Evolutionary conservation across 1,140 invertebrate species (phyloP), one percentile per base, ranked within the genome.

Genomic region (Chrysoperla carnea): DNA sequence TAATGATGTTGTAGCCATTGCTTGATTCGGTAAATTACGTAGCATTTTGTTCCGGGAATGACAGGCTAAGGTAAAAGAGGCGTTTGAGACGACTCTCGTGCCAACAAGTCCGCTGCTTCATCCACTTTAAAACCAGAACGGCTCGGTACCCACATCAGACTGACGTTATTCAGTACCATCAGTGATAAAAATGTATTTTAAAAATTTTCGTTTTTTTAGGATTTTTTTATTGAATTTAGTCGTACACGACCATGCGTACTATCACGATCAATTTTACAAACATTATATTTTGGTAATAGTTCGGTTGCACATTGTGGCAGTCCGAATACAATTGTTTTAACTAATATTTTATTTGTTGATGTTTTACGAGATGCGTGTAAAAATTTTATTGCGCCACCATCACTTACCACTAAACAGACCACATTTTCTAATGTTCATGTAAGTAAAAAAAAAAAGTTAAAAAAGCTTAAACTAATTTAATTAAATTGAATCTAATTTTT

Each of bases 191-290:
- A 23, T 23, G 2, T 23, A n/a, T 33, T 33, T 33, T 33, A n/a
- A 38, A 40, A 17, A 46, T 36, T 39, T 40, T 29, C 46, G 31
- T 7, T 29, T 31, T 67, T 73, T 37, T 56, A 92, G 85, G 90
- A 95, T 59, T 89, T 94, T 58, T 91, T 95, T 60, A 79, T 88
- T 56, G 85, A 94, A 55, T 94, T 95, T 58, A 89, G 85, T 55
- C 73, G 76, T 27, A 79, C 84, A 55, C 76, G 81, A 43, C 88
- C 91, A 0, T 96, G 92, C 65, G 87, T 97, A 44, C 67, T 96
- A n/a, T 93, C 91, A 1, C 72, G 92, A 47, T 94, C 90, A 27
- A 75, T 94, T 39, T 60, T 94, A 15, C 90, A 95, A 63, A 72
- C 89, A 37, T 60, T 89, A 17, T 89, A 87, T 57, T 62, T 82